A percentile compares a stretch with the other conserved stretches of the same genome.
Conservation (phyloP, 2,113 vertebrate species). For the Taxidea taxus region DNA sequence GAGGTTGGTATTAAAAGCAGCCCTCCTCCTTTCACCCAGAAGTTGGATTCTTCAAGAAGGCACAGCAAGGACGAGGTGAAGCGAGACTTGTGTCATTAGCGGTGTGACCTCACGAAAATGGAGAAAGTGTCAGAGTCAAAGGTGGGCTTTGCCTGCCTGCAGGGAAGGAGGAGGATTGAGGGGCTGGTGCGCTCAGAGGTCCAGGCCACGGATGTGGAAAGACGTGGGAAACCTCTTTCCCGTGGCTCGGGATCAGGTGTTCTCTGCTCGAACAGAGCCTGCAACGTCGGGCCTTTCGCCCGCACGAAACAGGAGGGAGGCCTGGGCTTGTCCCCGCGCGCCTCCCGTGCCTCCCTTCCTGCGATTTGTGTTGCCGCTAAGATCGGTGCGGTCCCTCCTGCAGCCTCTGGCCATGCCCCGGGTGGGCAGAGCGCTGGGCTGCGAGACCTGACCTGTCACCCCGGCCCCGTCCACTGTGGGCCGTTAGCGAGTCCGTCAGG, state of each 20-base stretch:
- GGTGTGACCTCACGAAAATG: background rate
- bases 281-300: rapidly evolving
- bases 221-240: too few relatives aligned
- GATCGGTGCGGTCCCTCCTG: background rate
- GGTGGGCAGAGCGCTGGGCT: background rate
- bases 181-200: background rate
- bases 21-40: background rate
- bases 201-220: background rate
- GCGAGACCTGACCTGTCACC: rapidly evolving
- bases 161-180: background rate
- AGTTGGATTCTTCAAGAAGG: background rate
- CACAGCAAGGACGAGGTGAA: background rate
- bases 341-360: background rate
- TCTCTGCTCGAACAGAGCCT: background rate
- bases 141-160: background rate
- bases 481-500: background rate
- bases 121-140: background rate
- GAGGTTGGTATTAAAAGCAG: background rate
- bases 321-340: rapidly evolving
- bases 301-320: rapidly evolving
- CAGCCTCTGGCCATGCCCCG: rapidly evolving
- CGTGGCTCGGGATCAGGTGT: rapidly evolving
- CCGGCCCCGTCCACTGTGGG: background rate
- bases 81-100: background rate
- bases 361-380: background rate